Base-by-base conservation (phyloP, 1,140 invertebrate genomes). In the Achatina immaculata region DNA sequence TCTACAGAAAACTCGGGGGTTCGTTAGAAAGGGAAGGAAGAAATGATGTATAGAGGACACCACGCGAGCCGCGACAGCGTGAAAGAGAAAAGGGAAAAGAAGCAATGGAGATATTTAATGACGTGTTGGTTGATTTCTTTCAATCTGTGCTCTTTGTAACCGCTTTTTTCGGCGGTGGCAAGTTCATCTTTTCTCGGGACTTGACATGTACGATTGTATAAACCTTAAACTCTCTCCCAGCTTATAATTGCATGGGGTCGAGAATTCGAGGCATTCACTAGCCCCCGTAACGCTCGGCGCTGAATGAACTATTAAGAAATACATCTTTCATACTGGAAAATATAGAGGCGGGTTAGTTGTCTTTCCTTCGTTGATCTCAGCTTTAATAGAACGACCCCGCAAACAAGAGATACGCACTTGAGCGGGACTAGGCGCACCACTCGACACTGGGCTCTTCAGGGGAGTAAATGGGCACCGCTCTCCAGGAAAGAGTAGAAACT, bases 271-370 rank as follows among this genome's bases (percentile, higher is more conserved):
- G n/a, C 16, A 62, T 62, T 62, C 58, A 62, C n/a, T 9, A 28
- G n/a, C 6, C 1, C n/a, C 58, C 28, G 58, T 34, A 9, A 34
- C 28, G 58, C 2, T 62, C 58, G n/a, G 4, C 0, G 6, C 58
- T 62, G 58, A 62, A 62, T 62, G 28, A 16, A 4, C 58, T 62
- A 62, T 62, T 62, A 62, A 62, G 58, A 62, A 62, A 62, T 62
- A 16, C n/a, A 31, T 31, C 58, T 62, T 31, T 62, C 58, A 28
- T 31, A 62, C n/a, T 28, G 4, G 58, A 62, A 28, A 28, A 62
- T 62, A 62, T 14, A 62, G 58, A 62, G 58, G 58, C n/a, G n/a
- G 58, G 58, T 34, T 16, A 28, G 58, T 62, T 31, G 58, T 62
- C 58, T 62, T 31, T 62, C 58, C 28, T 62, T 62, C 58, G 58